Conservation (phyloP, 2,113 vertebrate genomes). For the Bos indicus region DNA sequence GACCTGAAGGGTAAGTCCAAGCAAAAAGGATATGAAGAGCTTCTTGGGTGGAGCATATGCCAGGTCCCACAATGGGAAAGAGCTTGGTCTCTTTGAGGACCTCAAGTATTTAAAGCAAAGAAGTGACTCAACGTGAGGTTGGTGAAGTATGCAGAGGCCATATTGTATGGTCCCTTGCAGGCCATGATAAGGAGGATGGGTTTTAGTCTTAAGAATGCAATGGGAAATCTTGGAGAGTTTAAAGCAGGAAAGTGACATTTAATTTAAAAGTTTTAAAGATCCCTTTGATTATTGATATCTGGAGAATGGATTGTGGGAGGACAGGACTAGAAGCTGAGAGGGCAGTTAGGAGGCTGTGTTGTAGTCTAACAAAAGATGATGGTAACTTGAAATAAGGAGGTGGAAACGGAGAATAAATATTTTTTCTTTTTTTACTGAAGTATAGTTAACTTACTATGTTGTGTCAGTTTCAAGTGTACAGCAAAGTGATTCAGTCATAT, state of each 20-base stretch:
- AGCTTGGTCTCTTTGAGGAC: background rate
- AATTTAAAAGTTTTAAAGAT: conserved; percentile 27
- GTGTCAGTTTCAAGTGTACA: background rate
- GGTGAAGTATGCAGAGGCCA: background rate
- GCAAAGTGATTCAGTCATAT: background rate
- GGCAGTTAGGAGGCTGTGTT: background rate
- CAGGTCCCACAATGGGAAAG: background rate
- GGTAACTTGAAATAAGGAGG: conserved; percentile 1
- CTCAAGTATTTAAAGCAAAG: conserved; percentile 1
- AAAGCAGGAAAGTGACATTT: conserved; percentile 4
- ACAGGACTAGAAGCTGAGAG: background rate
- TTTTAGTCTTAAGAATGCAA: background rate
- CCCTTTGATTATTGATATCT: background rate
- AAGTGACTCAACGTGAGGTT: conserved; percentile 1
- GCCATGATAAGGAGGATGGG: background rate
- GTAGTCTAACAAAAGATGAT: background rate
- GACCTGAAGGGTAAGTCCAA: background rate
- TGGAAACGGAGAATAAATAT: background rate
- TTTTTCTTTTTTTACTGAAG: background rate
- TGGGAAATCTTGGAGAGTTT: conserved; percentile 9
- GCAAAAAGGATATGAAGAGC: background rate
- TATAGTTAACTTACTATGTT: background rate
- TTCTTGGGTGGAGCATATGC: background rate
- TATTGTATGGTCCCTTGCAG: background rate
- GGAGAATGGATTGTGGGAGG: background rate